Conservation (phyloP, 2,797 vertebrate species). For the Myotis myotis region DNA sequence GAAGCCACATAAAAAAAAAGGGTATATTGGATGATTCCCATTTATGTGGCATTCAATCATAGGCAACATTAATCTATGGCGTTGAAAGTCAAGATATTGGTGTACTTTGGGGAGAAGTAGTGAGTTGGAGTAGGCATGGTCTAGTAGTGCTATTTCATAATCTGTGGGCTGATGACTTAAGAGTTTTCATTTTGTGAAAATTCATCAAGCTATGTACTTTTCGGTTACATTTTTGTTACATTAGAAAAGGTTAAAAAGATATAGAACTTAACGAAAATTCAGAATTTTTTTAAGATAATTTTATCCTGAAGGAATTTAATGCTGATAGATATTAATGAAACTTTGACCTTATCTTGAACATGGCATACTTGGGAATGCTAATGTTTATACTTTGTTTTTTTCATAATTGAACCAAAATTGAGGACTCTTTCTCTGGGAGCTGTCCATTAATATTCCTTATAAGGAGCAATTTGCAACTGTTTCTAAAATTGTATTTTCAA, state of each 20-base stretch:
- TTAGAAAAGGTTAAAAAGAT: not conserved
- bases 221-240: not conserved
- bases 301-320: slow-evolving; percentile 38
- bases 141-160: not conserved
- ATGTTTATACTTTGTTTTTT: not conserved
- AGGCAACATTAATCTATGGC: not conserved
- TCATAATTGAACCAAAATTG: slow-evolving; percentile 23
- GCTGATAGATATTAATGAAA: slow-evolving; percentile 30
- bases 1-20: not conserved
- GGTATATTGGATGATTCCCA: not conserved
- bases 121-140: not conserved
- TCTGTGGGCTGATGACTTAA: not conserved
- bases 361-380: not conserved
- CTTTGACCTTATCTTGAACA: not conserved
- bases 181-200: not conserved
- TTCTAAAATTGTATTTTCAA: slow-evolving; percentile 64
- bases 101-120: not conserved
- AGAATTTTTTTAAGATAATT: slow-evolving; percentile 29
- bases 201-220: not conserved
- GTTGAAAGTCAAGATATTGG: not conserved
- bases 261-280: not conserved
- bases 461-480: slow-evolving; percentile 60
- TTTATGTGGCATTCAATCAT: not conserved
- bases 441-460: slow-evolving; percentile 9
- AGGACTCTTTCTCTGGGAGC: slow-evolving; percentile 18